Conservation (phyloP, 2,797 vertebrate genomes). For the Anabas testudineus region DNA sequence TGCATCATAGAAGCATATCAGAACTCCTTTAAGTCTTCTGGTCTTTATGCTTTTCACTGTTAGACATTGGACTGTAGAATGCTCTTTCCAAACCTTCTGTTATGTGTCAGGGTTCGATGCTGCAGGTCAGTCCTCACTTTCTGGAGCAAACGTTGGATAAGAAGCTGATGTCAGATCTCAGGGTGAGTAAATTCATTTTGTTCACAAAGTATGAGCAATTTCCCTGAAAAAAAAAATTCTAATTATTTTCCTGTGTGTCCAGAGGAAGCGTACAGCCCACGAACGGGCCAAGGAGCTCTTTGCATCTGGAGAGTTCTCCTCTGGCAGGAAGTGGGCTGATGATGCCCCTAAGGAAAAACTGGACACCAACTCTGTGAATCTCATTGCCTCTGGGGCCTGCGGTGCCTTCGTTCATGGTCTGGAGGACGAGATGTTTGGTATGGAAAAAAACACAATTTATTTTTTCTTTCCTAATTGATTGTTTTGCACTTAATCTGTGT, state of each 20-base stretch:
- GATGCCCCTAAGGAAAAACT: constrained; percentile 96
- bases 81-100: background rate
- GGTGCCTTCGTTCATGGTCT: constrained; percentile 98
- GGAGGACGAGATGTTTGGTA: constrained; percentile 99
- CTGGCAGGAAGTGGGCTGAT: constrained; percentile 96
- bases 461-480: no score
- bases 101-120: constrained; percentile 92
- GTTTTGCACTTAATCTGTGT: no score
- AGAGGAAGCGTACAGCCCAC: constrained; percentile 96
- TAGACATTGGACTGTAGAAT: no score
- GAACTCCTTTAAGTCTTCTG: no score
- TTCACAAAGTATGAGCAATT: background rate
- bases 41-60: no score
- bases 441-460: constrained; percentile 4
- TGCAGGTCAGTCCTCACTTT: constrained; percentile 96
- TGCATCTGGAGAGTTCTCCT: constrained; percentile 96
- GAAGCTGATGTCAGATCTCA: constrained; percentile 98
- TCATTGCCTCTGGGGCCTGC: constrained; percentile 97
- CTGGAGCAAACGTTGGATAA: constrained; percentile 98
- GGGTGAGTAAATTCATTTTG: constrained; percentile 81
- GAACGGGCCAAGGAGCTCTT: constrained; percentile 97
- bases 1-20: no score
- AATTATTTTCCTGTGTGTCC: constrained; percentile 22
- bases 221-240: background rate
- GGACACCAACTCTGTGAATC: constrained; percentile 93